Conservation (phyloP, 2,113 vertebrate genomes). For the Cyanoramphus novaezelandiae region DNA sequence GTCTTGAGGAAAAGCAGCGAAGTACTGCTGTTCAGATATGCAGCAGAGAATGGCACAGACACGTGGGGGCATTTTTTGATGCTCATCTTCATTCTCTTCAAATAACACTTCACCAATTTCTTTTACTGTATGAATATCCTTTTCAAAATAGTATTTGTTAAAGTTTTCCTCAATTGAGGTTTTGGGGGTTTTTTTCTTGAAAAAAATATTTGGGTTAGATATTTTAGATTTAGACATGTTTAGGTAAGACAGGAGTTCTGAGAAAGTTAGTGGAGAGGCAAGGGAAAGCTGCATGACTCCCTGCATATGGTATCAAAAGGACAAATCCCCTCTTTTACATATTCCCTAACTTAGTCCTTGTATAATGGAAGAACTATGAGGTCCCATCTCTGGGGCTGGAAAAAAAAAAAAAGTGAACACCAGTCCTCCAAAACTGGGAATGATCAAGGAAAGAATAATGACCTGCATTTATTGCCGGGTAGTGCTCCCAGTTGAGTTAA, state of each 20-base stretch:
- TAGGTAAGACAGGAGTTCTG: background rate
- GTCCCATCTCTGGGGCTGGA: background rate
- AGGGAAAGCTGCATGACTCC: background rate
- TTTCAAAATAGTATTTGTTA: background rate
- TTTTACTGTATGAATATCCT: background rate
- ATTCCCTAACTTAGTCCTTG: background rate
- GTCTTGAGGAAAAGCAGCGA: background rate
- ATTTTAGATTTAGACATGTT: background rate
- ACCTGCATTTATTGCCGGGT: slow-evolving; percentile 57
- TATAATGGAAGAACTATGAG: background rate
- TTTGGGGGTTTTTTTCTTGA: background rate
- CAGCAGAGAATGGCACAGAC: background rate
- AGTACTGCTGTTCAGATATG: background rate
- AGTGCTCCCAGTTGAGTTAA: slow-evolving; percentile 65
- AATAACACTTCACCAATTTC: background rate
- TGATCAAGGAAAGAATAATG: slow-evolving; percentile 55
- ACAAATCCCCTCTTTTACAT: background rate
- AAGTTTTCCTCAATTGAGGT: background rate
- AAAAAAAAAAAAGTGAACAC: background rate
- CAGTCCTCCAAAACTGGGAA: background rate
- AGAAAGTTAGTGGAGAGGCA: background rate
- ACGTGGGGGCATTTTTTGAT: background rate
- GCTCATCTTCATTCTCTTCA: background rate
- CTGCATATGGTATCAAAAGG: background rate
- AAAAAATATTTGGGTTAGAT: background rate